Evolutionary conservation across 1,140 invertebrate species (phyloP).

Genomic region (Nasonia vitripennis): DNA sequence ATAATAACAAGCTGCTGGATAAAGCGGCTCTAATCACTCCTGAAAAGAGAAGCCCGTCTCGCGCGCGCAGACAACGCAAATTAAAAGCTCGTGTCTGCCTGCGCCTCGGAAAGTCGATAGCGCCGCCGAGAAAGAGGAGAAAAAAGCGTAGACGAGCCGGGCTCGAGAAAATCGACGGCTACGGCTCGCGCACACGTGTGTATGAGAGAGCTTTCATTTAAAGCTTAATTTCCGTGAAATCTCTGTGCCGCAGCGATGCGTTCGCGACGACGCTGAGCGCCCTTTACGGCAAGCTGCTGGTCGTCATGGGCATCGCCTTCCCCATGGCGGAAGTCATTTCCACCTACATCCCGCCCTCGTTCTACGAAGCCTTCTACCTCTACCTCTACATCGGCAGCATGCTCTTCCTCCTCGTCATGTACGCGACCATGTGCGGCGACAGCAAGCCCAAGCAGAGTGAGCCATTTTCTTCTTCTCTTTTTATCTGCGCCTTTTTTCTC

Average conservation of each 20-base stretch:
- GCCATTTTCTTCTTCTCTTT: conserved; percentile 6
- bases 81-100: neutral
- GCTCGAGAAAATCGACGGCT: conserved; percentile 5
- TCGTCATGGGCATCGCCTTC: conserved; percentile 95
- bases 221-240: conserved; percentile 50
- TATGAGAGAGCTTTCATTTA: conserved; percentile 17
- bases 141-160: neutral
- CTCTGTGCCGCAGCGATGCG: conserved; percentile 79
- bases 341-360: conserved; percentile 92
- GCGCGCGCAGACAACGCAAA: neutral
- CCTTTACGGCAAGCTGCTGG: conserved; percentile 93
- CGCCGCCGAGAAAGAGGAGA: neutral
- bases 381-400: conserved; percentile 94
- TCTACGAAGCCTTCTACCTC: conserved; percentile 93
- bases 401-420: conserved; percentile 91
- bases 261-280: conserved; percentile 92
- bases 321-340: conserved; percentile 95
- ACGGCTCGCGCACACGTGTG: neutral
- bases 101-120: neutral
- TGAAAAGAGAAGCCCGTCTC: neutral
- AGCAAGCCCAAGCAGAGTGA: conserved; percentile 70
- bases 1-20: too few species aligned
- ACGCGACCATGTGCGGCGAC: conserved; percentile 85
- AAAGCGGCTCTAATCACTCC: neutral
- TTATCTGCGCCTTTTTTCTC: neutral